Conservation (phyloP, 2,797 vertebrate genomes). For the Tapera naevia region DNA sequence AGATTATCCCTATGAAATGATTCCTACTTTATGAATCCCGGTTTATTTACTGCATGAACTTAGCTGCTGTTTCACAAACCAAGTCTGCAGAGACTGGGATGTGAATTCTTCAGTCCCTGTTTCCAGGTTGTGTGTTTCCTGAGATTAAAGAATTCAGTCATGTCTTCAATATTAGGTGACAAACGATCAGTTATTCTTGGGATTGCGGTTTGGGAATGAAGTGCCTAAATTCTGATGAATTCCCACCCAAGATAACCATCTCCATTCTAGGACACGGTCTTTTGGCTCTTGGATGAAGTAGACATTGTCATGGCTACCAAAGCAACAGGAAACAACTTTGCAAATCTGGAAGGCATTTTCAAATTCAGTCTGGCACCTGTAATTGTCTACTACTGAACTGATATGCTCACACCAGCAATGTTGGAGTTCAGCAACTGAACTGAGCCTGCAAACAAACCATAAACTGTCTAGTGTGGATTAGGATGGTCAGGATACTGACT, state of each 20-base stretch:
- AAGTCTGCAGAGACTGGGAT: not conserved
- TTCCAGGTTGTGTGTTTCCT: too few species aligned
- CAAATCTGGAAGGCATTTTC: not conserved
- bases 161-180: not conserved
- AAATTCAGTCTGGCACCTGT: not conserved
- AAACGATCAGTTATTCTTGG: not conserved
- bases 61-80: not conserved
- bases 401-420: not conserved
- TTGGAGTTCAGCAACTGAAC: not conserved
- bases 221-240: not conserved
- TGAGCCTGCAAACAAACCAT: not conserved
- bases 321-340: not conserved
- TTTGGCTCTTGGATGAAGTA: not conserved
- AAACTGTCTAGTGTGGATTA: not conserved
- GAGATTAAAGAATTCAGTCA: not conserved
- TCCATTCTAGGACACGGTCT: not conserved
- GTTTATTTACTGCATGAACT: not conserved
- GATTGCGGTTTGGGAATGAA: not conserved
- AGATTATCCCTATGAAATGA: not conserved
- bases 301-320: not conserved
- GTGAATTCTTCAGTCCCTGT: too few species aligned
- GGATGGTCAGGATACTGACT: not conserved
- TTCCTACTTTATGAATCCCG: not conserved
- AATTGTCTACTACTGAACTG: not conserved
- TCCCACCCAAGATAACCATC: accelerated